Conservation (phyloP, 2,888 invertebrate species). For the Drosophila nigricruria region DNA sequence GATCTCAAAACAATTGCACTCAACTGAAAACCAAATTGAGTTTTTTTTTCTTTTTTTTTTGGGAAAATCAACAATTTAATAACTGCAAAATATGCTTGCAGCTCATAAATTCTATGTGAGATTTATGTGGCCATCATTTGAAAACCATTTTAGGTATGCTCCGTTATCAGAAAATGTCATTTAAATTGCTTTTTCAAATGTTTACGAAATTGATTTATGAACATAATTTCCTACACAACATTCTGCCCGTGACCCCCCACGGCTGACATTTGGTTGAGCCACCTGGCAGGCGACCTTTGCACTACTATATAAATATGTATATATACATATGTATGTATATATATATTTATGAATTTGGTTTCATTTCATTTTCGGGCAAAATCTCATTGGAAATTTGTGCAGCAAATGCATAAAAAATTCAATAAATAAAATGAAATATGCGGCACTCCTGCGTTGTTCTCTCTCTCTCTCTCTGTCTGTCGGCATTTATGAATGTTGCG, state of each 20-base stretch:
- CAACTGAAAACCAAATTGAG: neutral
- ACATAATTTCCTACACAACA: slow-evolving; percentile 50
- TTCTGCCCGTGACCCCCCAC: slow-evolving; percentile 6
- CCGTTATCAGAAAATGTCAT: slow-evolving; percentile 52
- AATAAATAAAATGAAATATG: slow-evolving; percentile 22
- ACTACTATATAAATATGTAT: slow-evolving; percentile 31
- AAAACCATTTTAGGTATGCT: slow-evolving; percentile 21
- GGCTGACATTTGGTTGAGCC: slow-evolving; percentile 13
- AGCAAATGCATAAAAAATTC: slow-evolving; percentile 54
- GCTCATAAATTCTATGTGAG: slow-evolving; percentile 31
- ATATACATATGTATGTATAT: slow-evolving; percentile 8
- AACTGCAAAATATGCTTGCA: slow-evolving; percentile 17
- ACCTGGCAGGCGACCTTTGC: slow-evolving; percentile 26
- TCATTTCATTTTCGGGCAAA: slow-evolving; percentile 20
- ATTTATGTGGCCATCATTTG: slow-evolving; percentile 25
- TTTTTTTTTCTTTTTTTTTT: neutral
- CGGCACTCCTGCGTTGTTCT: slow-evolving; percentile 21
- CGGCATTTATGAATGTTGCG: slow-evolving; percentile 17
- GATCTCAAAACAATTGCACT: neutral
- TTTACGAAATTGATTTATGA: slow-evolving; percentile 62
- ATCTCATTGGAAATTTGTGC: slow-evolving; percentile 53
- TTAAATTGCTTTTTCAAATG: slow-evolving; percentile 60
- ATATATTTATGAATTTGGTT: slow-evolving; percentile 18
- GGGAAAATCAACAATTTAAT: neutral
- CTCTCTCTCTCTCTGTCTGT: too few relatives aligned